Percentiles rank a stretch among this genome's conserved stretches.
phyloP scores from a whole-genome alignment of 2,888 invertebrate genomes.

The Calameuta idolon region DNA sequence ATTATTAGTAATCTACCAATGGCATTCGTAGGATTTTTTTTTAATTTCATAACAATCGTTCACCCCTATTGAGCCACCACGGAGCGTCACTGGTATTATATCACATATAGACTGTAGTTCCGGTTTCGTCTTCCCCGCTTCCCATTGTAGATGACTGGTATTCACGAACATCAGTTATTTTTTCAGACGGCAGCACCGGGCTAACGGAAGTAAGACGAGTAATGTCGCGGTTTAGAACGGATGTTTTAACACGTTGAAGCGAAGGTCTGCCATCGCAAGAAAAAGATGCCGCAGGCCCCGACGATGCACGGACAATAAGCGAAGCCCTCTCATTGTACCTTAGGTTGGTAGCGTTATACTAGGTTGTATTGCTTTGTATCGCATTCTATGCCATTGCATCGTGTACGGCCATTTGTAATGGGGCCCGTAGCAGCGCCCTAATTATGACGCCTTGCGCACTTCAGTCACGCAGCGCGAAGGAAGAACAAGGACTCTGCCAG shows the following conservation, averaged over 20 bases:
- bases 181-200: neutral
- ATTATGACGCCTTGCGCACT: neutral
- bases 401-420: neutral
- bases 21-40: neutral
- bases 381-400: neutral
- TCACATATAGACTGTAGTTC: neutral
- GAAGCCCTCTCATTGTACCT: neutral
- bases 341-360: neutral
- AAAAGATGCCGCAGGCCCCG: neutral
- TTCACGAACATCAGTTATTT: neutral
- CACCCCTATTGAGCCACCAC: neutral
- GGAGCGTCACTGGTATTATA: neutral
- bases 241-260: neutral
- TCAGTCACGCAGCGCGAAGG: neutral
- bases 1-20: neutral
- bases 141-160: neutral
- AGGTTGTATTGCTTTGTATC: neutral
- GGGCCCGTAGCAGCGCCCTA: neutral
- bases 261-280: neutral
- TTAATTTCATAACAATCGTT: neutral
- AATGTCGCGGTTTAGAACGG: neutral
- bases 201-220: neutral
- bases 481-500: neutral
- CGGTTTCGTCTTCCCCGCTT: neutral
- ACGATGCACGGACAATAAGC: neutral